phyloP scores from a whole-genome alignment of 2,113 vertebrate species.

The Salvelinus sp. region DNA sequence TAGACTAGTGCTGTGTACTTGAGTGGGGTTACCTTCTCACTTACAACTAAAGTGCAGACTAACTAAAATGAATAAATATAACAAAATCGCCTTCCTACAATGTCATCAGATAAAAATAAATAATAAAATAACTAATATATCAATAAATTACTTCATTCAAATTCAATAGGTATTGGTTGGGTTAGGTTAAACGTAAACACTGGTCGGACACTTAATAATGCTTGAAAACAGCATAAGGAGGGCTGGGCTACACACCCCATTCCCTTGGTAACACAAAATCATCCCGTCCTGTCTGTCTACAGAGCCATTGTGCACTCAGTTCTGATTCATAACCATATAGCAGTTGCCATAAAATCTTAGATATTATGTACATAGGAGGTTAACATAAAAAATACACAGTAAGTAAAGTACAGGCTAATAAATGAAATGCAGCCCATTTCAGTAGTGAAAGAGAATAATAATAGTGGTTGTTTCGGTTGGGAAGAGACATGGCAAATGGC shows the following conservation, averaged over 20 bases:
- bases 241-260: background rate
- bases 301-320: background rate
- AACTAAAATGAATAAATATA: background rate
- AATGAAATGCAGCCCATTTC: background rate
- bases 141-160: background rate
- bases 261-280: background rate
- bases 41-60: background rate
- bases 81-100: background rate
- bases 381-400: slow-evolving; percentile 15
- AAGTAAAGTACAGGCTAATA: slow-evolving; percentile 61
- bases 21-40: background rate
- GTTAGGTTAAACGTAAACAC: background rate
- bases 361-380: background rate
- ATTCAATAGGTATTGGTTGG: background rate
- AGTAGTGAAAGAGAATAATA: background rate
- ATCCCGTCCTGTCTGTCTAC: background rate
- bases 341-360: background rate
- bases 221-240: background rate
- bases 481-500: too few relatives aligned
- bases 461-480: background rate
- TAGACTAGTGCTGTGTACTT: background rate
- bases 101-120: background rate
- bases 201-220: background rate
- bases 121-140: background rate
- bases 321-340: too few relatives aligned